These are phyloP conservation scores for Neogale vison DNA, from an alignment of 2,113 vertebrate genomes.

Conservation along the genomic window DNA sequence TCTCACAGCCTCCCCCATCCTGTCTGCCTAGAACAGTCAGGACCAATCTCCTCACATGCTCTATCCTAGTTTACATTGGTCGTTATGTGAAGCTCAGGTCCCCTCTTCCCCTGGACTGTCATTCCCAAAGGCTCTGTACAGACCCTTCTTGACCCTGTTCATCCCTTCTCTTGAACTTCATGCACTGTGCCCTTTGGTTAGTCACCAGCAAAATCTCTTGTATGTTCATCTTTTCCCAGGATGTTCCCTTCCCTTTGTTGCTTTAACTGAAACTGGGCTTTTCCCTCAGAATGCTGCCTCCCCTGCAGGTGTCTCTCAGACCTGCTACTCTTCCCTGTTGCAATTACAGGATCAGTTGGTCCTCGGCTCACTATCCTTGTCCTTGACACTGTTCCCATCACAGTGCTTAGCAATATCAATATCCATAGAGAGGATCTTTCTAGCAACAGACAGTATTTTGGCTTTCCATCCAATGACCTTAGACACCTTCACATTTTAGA, in stretches of 20 bases:
- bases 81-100: too few species aligned
- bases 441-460: background rate
- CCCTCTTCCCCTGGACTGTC: background rate
- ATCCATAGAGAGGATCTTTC: background rate
- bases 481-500: background rate
- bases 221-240: background rate
- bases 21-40: too few species aligned
- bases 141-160: background rate
- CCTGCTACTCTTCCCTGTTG: too few species aligned
- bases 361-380: background rate
- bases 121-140: background rate
- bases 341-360: background rate
- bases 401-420: background rate
- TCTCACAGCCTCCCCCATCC: background rate
- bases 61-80: background rate
- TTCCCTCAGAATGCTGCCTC: background rate
- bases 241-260: background rate
- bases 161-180: background rate
- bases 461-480: background rate
- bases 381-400: background rate
- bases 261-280: background rate
- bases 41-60: too few species aligned
- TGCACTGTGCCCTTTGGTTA: background rate
- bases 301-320: background rate
- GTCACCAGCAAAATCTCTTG: background rate